Conservation (phyloP, 2,113 vertebrate genomes). For the Lethenteron camtschaticum region DNA sequence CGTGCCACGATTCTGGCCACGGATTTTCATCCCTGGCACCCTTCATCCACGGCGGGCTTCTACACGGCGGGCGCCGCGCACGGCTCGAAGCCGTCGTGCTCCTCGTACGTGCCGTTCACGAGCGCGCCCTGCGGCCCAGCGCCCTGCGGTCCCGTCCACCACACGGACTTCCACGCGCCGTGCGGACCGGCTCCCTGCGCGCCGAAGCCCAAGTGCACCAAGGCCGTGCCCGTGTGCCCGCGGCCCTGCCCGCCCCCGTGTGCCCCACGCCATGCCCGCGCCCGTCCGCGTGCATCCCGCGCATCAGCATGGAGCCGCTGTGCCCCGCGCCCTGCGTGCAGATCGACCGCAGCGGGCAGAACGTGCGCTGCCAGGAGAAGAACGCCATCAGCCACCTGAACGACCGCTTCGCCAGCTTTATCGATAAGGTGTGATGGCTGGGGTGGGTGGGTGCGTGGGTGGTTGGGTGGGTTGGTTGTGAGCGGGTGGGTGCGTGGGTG, state of each 20-base stretch:
- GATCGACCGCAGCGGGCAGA: slow-evolving; percentile 2
- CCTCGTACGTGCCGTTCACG: too few relatives aligned
- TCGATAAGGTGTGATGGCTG: neutral
- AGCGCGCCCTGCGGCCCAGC: too few relatives aligned
- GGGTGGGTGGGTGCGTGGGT: too few relatives aligned
- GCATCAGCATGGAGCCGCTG: neutral
- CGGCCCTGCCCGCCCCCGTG: neutral
- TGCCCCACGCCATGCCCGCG: neutral
- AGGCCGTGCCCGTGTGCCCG: neutral
- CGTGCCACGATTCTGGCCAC: too few relatives aligned
- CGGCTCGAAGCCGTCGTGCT: too few relatives aligned
- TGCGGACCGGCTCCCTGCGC: neutral
- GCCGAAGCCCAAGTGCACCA: neutral
- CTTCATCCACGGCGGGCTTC: too few relatives aligned
- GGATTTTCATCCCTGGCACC: too few relatives aligned
- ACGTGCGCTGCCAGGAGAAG: neutral
- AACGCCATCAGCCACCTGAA: neutral
- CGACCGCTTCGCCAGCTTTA: neutral
- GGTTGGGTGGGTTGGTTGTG: too few relatives aligned
- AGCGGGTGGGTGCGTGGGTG: too few relatives aligned
- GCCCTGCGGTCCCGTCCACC: too few relatives aligned
- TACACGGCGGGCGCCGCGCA: too few relatives aligned
- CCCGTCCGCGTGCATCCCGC: slow-evolving; percentile 2
- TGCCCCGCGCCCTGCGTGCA: neutral
- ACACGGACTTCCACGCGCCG: neutral